Conservation (phyloP, 2,113 vertebrate genomes). For the Ptilonorhynchus violaceus region DNA sequence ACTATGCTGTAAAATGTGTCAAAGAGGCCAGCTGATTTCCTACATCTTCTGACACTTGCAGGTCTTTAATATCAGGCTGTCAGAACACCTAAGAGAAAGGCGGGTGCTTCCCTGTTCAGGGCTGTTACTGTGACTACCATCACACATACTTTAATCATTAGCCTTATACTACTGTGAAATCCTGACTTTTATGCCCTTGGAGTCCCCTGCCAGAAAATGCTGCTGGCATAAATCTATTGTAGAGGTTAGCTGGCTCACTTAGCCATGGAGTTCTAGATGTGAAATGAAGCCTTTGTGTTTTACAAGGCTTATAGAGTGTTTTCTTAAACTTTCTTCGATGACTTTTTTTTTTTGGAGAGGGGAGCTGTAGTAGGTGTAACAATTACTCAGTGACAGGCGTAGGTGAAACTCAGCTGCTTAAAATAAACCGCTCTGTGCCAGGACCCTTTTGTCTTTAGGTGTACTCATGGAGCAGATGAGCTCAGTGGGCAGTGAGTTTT, state of each 20-base stretch:
- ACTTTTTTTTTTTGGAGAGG: background rate
- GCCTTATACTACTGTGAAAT: background rate
- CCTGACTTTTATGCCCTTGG: conserved; percentile 5
- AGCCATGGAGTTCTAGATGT: background rate
- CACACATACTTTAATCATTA: conserved; percentile 24
- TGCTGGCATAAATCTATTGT: background rate
- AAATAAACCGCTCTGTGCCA: background rate
- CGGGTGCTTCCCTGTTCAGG: background rate
- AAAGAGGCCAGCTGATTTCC: conserved; percentile 57
- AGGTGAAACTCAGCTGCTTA: conserved; percentile 4
- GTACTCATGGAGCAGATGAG: background rate
- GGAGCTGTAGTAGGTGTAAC: background rate
- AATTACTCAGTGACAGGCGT: background rate
- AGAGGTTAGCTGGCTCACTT: background rate
- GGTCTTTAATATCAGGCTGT: conserved; percentile 73
- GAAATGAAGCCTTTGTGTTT: background rate
- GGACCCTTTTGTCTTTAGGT: background rate
- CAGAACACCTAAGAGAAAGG: conserved; percentile 63
- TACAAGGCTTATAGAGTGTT: background rate
- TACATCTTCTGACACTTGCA: conserved; percentile 64
- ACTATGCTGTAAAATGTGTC: conserved; percentile 65
- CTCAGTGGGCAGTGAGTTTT: background rate
- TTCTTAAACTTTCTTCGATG: background rate
- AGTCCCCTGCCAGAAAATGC: conserved; percentile 13
- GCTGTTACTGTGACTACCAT: conserved; percentile 20